A percentile compares a stretch with the other conserved stretches of the same genome.
These are phyloP conservation scores for Micrasema minimum DNA, from an alignment of 1,140 invertebrate genomes.

Conservation along the genomic window DNA sequence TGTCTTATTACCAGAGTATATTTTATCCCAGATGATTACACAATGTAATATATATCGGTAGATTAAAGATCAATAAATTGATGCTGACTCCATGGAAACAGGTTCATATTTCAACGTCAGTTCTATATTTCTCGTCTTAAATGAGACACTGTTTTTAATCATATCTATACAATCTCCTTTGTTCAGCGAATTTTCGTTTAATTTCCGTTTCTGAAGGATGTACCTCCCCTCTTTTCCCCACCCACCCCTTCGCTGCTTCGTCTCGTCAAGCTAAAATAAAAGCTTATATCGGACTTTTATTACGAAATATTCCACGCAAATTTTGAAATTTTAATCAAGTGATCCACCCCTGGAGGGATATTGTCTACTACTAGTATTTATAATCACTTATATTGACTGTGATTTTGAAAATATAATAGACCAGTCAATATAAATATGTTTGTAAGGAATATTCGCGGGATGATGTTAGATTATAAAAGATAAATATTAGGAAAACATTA, in stretches of 20 bases:
- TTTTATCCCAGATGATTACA: too few relatives aligned
- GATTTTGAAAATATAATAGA: neutral
- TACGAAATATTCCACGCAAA: conserved; percentile 24
- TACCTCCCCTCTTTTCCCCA: too few relatives aligned
- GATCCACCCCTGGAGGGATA: neutral
- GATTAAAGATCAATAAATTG: too few relatives aligned
- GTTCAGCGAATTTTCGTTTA: conserved; percentile 49
- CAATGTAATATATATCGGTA: too few relatives aligned
- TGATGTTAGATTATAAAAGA: too few relatives aligned
- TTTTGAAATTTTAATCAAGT: conserved; percentile 24
- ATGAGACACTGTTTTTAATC: conserved; percentile 45
- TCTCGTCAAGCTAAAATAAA: conserved; percentile 24
- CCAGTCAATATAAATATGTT: too few relatives aligned
- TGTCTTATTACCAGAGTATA: too few relatives aligned
- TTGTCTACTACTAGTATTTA: too few relatives aligned
- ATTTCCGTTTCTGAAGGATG: conserved; percentile 50
- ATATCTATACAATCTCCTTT: conserved; percentile 40
- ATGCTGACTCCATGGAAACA: too few relatives aligned
- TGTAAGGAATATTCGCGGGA: too few relatives aligned
- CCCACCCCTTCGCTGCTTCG: neutral
- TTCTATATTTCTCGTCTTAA: conserved; percentile 17
- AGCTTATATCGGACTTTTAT: conserved; percentile 22
- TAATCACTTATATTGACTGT: conserved; percentile 10
- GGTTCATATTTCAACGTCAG: conserved; percentile 6
- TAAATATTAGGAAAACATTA: too few relatives aligned